phyloP scores from a whole-genome alignment of 1,140 invertebrate genomes.

The Pogonomyrmex californicus region DNA sequence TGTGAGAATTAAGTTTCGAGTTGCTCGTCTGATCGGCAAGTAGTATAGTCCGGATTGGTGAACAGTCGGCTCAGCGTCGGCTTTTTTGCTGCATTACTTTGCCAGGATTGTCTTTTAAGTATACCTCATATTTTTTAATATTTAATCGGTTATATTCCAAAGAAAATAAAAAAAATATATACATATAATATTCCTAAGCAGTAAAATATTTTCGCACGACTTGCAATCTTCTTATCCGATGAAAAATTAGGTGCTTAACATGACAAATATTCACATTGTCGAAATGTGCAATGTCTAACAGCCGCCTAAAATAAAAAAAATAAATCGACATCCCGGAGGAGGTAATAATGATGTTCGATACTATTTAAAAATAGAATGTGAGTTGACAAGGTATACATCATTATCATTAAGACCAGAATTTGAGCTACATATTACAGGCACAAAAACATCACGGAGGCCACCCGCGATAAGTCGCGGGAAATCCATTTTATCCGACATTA shows the following conservation, averaged over 20 bases:
- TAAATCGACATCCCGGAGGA: too few species aligned
- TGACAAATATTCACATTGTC: too few species aligned
- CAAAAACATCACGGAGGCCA: conserved; percentile 36
- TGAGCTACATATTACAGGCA: conserved; percentile 15
- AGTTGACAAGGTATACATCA: background rate
- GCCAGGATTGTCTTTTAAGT: background rate
- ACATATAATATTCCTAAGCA: too few species aligned
- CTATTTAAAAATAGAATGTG: background rate
- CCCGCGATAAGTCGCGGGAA: conserved; percentile 47
- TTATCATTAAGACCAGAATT: conserved; percentile 24
- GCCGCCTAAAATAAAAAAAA: too few species aligned
- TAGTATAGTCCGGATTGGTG: background rate
- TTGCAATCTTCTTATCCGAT: too few species aligned
- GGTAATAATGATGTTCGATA: too few species aligned
- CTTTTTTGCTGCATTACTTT: background rate
- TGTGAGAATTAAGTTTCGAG: conserved; percentile 64
- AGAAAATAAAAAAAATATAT: too few species aligned
- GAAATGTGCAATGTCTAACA: too few species aligned
- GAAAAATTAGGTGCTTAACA: too few species aligned
- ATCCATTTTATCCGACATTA: conserved; percentile 56
- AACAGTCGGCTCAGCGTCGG: background rate
- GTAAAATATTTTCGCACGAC: too few species aligned
- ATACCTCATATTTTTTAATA: conserved; percentile 1
- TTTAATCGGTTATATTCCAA: too few species aligned
- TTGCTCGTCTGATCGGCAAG: conserved; percentile 33